Conservation (phyloP, 2,888 invertebrate genomes). For the Chrysotoxum bicinctum region DNA sequence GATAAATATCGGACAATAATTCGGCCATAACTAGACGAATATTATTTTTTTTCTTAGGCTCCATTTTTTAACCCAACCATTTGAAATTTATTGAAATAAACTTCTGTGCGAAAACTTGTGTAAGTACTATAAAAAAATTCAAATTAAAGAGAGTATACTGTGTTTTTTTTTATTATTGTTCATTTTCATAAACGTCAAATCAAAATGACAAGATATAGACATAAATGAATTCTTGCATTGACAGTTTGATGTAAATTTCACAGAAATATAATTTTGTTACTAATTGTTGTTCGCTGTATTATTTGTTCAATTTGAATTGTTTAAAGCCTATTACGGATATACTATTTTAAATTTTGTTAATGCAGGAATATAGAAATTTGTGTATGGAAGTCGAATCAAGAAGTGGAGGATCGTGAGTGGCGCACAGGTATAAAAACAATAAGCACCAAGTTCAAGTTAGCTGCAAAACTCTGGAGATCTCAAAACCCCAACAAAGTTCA, state of each 20-base stretch:
- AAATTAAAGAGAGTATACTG: background rate
- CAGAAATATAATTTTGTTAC: constrained; percentile 38
- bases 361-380: background rate
- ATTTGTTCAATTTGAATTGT: constrained; percentile 18
- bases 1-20: no score
- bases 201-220: constrained; percentile 39
- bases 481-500: constrained; percentile 51
- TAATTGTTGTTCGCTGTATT: constrained; percentile 3
- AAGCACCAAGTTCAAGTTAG: constrained; percentile 22
- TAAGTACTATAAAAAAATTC: background rate
- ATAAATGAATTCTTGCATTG: background rate
- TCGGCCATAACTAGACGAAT: no score
- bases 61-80: no score
- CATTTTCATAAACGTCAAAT: constrained; percentile 8
- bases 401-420: background rate
- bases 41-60: no score
- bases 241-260: constrained; percentile 30
- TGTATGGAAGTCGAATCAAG: background rate
- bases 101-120: no score
- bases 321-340: constrained; percentile 36
- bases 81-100: no score
- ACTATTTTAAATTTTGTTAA: constrained; percentile 17
- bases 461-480: background rate
- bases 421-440: background rate
- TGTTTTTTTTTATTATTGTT: background rate